Conservation (phyloP, 2,888 invertebrate species). For the Catotricha subobsoleta region DNA sequence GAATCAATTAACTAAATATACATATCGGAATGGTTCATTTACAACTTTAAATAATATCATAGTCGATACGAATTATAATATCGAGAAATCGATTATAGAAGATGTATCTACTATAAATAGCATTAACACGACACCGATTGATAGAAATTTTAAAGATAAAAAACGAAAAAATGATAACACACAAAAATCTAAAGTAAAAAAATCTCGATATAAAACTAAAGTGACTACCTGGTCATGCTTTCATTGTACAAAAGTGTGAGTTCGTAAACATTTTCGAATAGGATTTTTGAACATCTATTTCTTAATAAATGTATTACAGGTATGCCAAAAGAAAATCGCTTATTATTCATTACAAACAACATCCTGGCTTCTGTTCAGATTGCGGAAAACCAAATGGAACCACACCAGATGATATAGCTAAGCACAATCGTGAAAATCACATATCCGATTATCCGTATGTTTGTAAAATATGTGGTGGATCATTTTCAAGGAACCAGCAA, state of each 20-base stretch:
- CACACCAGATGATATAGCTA: constrained; percentile 24
- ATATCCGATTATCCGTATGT: constrained; percentile 29
- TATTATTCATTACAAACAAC: constrained; percentile 27
- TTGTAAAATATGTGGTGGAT: constrained; percentile 29
- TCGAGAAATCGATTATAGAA: too few species aligned
- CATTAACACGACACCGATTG: too few species aligned
- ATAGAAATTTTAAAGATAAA: too few species aligned
- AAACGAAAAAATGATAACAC: too few species aligned
- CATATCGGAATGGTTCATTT: too few species aligned
- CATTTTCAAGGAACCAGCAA: constrained; percentile 28
- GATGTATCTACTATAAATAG: too few species aligned
- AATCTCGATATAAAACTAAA: too few species aligned
- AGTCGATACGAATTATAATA: too few species aligned
- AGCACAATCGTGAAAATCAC: constrained; percentile 27
- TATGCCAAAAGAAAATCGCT: constrained; percentile 28
- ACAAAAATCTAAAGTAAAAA: too few species aligned
- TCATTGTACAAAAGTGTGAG: constrained; percentile 4
- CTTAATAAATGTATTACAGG: constrained; percentile 12
- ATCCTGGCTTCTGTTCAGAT: constrained; percentile 29
- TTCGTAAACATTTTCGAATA: too few species aligned
- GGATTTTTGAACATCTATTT: not conserved
- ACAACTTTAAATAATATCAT: too few species aligned
- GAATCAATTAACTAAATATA: too few species aligned
- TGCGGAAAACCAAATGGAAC: constrained; percentile 27
- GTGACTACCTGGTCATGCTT: constrained; percentile 1